Evolutionary conservation across 2,888 invertebrate genomes (phyloP), one percentile per base, ranked within the genome.

Genomic region (Acleris laterana): DNA sequence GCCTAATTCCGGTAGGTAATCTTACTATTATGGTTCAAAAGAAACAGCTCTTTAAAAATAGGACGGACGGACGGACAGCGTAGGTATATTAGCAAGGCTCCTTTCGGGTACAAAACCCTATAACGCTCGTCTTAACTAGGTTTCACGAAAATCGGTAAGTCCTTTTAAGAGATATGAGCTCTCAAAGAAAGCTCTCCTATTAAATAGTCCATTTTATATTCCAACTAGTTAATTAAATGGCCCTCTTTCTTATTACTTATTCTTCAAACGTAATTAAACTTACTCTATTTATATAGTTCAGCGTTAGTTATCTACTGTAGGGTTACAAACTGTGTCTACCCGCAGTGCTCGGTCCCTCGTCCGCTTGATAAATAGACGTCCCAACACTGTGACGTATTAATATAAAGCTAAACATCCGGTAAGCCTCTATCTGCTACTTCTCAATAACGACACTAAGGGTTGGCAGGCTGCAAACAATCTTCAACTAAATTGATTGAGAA

Each of bases 281-380:
- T 42, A 3, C 16, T 16, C 42, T 42, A 16, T 16, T 42, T 42
- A 42, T 44, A 16, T 16, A 6, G n/a, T 44, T 44, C 11, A 5
- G 11, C 44, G 19, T 5, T 17, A 2, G 6, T 22, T 6, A 17
- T 42, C 55, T 65, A 56, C 65, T 65, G 65, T 61, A 50, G 44
- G 17, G 19, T 44, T 32, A 13, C 50, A 17, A 44, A 28, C 32
- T 65, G 32, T 20, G 55, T 9, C n/a, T 7, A 44, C 57, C 60
- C 66, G 57, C 66, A 66, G 66, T 60, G 50, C 56, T 48, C 48
- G 22, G 66, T 66, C 66, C 62, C 66, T 62, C 66, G 66, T 66
- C 61, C 51, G 51, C 62, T 66, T 66, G 66, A 66, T 66, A 66
- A 66, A 66, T 66, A 62, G 66, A 66, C 51, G 66, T 62, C 66